phyloP scores from a whole-genome alignment of 2,113 vertebrate species.

The Varanus salvator region DNA sequence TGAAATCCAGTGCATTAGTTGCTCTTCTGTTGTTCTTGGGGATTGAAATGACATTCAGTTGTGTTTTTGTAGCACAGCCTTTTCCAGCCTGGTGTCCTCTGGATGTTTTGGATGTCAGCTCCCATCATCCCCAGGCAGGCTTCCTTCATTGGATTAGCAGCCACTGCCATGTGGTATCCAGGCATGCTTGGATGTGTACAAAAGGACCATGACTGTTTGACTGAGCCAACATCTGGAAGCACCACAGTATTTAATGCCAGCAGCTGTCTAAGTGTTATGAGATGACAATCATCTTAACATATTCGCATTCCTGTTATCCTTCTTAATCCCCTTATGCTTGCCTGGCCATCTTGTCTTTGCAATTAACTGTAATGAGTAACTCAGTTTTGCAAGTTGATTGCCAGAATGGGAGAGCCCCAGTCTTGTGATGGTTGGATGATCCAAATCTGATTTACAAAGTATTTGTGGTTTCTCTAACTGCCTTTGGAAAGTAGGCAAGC shows the following conservation, averaged over 20 bases:
- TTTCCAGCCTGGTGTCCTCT: too few relatives aligned
- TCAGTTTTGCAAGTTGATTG: conserved; percentile 20
- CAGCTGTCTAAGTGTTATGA: neutral
- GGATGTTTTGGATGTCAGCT: too few relatives aligned
- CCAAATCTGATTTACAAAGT: conserved; percentile 3
- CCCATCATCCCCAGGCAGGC: too few relatives aligned
- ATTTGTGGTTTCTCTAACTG: neutral
- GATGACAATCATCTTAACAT: conserved; percentile 54
- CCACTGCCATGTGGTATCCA: neutral
- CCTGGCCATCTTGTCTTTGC: conserved; percentile 33
- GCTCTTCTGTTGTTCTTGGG: neutral
- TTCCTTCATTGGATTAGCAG: neutral
- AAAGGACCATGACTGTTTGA: neutral
- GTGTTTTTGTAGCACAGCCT: neutral
- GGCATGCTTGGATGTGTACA: neutral
- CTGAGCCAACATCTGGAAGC: neutral
- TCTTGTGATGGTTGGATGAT: conserved; percentile 26
- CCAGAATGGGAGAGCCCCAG: neutral
- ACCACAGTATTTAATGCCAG: neutral
- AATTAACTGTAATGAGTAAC: conserved; percentile 45
- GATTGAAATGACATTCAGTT: neutral
- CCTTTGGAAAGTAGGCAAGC: conserved; percentile 5
- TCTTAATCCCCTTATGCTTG: conserved; percentile 60
- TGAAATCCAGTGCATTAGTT: neutral
- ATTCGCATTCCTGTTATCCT: conserved; percentile 52